Evolutionary conservation across 2,888 invertebrate species (phyloP).

Genomic region (Caenorhabditis imperialis): DNA sequence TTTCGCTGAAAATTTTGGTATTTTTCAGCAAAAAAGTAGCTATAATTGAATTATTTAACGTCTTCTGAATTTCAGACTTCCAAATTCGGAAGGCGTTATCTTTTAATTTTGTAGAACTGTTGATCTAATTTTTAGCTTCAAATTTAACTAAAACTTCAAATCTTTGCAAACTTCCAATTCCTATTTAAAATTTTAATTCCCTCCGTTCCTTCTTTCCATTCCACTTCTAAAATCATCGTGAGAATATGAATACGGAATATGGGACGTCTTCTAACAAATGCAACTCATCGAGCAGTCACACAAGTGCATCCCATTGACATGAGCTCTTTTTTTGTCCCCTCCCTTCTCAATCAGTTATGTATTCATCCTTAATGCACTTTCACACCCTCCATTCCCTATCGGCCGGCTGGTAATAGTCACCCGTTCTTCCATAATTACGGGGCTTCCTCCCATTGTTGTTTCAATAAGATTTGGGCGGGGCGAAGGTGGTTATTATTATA

Average conservation of each 20-base stretch:
- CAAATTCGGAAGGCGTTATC: too few species aligned
- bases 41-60: too few species aligned
- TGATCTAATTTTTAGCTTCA: too few species aligned
- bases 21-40: too few species aligned
- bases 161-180: too few species aligned
- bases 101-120: too few species aligned
- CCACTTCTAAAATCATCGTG: conserved; percentile 42
- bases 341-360: conserved; percentile 35
- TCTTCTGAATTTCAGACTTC: too few species aligned
- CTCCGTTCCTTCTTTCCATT: background rate
- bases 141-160: too few species aligned
- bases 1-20: too few species aligned
- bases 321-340: conserved; percentile 4
- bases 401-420: conserved; percentile 47
- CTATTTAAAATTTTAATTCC: conserved; percentile 1
- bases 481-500: too few species aligned
- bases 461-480: too few species aligned
- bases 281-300: conserved; percentile 52
- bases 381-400: background rate
- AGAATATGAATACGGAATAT: background rate
- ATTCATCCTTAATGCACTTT: conserved; percentile 51
- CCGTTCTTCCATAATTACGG: conserved; percentile 7
- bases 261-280: conserved; percentile 23
- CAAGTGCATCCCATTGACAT: conserved; percentile 42
- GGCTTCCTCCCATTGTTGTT: conserved; percentile 9